phyloP scores from a whole-genome alignment of 2,888 invertebrate species.

The Stenichneumon culpator region DNA sequence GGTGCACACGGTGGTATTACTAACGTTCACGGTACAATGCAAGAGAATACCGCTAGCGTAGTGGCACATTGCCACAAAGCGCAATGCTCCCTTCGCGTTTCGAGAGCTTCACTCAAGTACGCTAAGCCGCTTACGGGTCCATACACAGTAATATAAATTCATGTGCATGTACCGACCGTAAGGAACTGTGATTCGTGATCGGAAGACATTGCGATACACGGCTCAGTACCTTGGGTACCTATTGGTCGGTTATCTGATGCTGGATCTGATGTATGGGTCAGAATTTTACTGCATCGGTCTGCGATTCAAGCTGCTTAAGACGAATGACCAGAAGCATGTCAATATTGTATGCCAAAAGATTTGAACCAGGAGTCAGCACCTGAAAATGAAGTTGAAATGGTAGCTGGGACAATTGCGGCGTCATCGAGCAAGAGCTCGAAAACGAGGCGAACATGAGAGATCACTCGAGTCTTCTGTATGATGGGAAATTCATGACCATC shows the following conservation, averaged over 20 bases:
- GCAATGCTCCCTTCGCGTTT: slow-evolving; percentile 15
- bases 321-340: background rate
- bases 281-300: background rate
- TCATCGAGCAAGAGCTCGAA: background rate
- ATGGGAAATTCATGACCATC: slow-evolving; percentile 22
- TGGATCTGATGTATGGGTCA: background rate
- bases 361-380: background rate
- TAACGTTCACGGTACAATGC: slow-evolving; percentile 2
- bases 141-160: background rate
- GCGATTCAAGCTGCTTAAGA: background rate
- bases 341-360: background rate
- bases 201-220: background rate
- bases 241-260: background rate
- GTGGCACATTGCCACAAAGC: slow-evolving; percentile 16
- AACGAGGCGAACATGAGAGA: background rate
- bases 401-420: background rate
- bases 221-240: background rate
- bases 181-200: background rate
- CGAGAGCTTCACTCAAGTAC: slow-evolving; percentile 22
- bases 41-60: background rate
- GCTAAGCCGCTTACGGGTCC: slow-evolving; percentile 24
- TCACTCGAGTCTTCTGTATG: background rate
- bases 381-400: too few species aligned
- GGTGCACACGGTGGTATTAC: slow-evolving; percentile 2
- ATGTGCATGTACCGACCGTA: background rate